Evolutionary conservation across 2,797 vertebrate species (phyloP).

Genomic region (Eremophila alpestris): DNA sequence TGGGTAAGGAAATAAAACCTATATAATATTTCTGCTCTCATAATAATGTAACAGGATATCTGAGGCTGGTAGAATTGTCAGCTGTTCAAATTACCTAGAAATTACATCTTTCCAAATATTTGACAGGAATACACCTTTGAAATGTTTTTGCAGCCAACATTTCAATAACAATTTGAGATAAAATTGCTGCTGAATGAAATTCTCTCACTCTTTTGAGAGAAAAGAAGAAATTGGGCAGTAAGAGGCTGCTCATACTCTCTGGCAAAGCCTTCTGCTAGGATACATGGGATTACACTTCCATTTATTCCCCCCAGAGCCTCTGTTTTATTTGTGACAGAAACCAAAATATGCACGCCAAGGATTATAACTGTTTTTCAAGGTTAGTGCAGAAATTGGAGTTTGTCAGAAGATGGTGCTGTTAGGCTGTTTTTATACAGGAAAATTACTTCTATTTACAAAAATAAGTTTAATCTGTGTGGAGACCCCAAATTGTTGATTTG

Average conservation of each 20-base stretch:
- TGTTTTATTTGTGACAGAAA: neutral
- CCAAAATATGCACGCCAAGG: neutral
- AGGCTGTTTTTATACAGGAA: slow-evolving; percentile 37
- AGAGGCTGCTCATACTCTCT: neutral
- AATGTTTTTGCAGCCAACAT: neutral
- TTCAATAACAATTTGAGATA: neutral
- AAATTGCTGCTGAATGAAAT: slow-evolving; percentile 19
- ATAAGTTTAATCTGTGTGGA: neutral
- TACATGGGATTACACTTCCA: neutral
- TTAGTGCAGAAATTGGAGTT: slow-evolving; percentile 34
- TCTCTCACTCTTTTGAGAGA: neutral
- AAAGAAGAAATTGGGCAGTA: neutral
- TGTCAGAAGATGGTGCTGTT: slow-evolving; percentile 75
- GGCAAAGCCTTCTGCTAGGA: neutral
- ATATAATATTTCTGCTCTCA: neutral
- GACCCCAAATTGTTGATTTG: neutral
- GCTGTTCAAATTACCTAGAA: neutral
- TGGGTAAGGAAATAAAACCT: neutral
- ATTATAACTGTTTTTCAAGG: slow-evolving; percentile 37
- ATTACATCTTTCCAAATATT: slow-evolving; percentile 10
- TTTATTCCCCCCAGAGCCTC: neutral
- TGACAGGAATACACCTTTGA: neutral
- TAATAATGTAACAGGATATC: neutral
- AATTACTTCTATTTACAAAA: slow-evolving; percentile 29
- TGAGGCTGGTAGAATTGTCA: neutral